phyloP scores from a whole-genome alignment of 92 coral and sea anemone species.

The Isaurus tuberculatus region DNA sequence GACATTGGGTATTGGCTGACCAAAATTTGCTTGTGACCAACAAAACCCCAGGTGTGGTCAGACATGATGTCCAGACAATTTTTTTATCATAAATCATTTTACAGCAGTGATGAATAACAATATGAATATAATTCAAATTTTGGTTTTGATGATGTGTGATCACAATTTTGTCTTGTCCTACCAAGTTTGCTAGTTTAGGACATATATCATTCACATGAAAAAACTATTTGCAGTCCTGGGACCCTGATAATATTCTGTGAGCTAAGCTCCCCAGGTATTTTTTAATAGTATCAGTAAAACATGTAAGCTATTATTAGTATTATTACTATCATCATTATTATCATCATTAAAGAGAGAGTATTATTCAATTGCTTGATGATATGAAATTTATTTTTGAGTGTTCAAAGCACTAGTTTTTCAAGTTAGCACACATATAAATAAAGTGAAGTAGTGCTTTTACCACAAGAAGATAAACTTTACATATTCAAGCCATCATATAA shows the following conservation, averaged over 20 bases:
- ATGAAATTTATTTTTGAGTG: slow-evolving; percentile 13
- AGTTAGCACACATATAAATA: slow-evolving; percentile 18
- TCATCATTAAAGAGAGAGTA: not conserved
- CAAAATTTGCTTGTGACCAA: not conserved
- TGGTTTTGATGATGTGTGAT: not conserved
- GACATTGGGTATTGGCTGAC: not conserved
- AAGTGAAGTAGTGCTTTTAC: slow-evolving; percentile 20
- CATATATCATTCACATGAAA: not conserved
- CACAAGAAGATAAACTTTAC: slow-evolving; percentile 19
- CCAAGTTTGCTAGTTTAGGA: not conserved
- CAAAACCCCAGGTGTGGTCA: not conserved
- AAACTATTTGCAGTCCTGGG: not conserved
- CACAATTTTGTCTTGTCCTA: not conserved
- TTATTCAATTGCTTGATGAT: not conserved
- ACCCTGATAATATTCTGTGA: not conserved
- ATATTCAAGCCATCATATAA: slow-evolving; percentile 7
- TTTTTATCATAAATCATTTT: not conserved
- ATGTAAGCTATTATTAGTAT: not conserved
- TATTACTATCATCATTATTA: not conserved
- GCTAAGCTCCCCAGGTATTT: not conserved
- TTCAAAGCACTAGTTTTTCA: slow-evolving; percentile 16
- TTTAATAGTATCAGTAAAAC: not conserved
- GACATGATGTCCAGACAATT: not conserved
- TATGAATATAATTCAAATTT: not conserved
- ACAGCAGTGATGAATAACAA: not conserved